Evolutionary conservation across 2,888 invertebrate genomes (phyloP).

Genomic region (Eulithis prunata): DNA sequence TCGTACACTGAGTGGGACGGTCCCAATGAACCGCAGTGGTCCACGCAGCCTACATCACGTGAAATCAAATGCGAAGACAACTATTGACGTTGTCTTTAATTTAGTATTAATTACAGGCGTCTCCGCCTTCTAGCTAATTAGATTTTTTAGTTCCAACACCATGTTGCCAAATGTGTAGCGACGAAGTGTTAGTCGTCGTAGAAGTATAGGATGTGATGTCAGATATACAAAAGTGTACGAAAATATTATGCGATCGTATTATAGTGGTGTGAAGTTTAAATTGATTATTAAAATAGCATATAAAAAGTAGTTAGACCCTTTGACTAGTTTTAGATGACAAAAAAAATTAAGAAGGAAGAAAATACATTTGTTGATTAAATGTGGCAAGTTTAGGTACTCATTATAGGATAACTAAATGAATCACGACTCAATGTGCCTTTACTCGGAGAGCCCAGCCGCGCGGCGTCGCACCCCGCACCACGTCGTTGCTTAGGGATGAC

Average conservation of each 20-base stretch:
- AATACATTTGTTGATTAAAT: constrained; percentile 61
- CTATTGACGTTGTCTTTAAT: constrained; percentile 65
- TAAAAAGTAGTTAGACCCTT: constrained; percentile 65
- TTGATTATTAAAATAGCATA: constrained; percentile 67
- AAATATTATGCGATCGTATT: constrained; percentile 58
- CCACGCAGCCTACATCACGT: constrained; percentile 66
- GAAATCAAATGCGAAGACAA: constrained; percentile 81
- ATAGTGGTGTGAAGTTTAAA: constrained; percentile 78
- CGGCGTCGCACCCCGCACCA: constrained; percentile 67
- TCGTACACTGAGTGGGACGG: constrained; percentile 76
- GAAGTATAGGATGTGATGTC: constrained; percentile 77
- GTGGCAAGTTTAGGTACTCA: constrained; percentile 68
- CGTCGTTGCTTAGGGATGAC: constrained; percentile 64
- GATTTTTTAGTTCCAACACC: constrained; percentile 81
- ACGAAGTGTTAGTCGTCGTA: constrained; percentile 69
- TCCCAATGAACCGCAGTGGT: constrained; percentile 70
- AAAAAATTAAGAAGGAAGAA: constrained; percentile 58
- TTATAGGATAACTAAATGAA: constrained; percentile 72
- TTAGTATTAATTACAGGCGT: constrained; percentile 70
- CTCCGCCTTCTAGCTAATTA: constrained; percentile 75
- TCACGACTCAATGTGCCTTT: constrained; percentile 83
- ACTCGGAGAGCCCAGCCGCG: constrained; percentile 77
- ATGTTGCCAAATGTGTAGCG: constrained; percentile 81
- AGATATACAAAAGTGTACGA: constrained; percentile 73
- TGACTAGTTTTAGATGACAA: constrained; percentile 74